Evolutionary conservation across 2,797 vertebrate genomes (phyloP), one percentile per base, ranked within the genome.

Genomic region (Leucoraja ocellata): DNA sequence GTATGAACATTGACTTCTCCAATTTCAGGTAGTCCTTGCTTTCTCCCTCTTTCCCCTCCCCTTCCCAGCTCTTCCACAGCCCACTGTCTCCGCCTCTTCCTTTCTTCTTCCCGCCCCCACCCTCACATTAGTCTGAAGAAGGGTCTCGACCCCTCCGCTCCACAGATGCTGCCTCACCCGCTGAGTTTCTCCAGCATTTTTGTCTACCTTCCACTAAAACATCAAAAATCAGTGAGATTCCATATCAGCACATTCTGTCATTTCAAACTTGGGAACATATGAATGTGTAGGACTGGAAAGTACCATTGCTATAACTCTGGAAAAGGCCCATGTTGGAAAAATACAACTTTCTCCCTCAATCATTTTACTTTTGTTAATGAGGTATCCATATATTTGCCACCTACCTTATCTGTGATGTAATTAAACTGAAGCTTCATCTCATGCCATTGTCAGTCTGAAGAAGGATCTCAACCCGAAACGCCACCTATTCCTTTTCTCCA

Each of bases 161-260:
- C 46, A 54, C 5, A 54, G 46, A 54, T 54, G 46, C 46, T 54
- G 46, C 46, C 46, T 54, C 46, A 54, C 46, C 46, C 4, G 3
- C 46, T 54, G 46, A 54, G 46, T 54, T 54, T 54, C 46, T 5
- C 46, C 46, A 54, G 46, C 46, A 54, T 54, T 54, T 54, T 54
- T 54, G 46, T 5, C 46, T 54, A 54, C 46, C 46, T 54, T 54
- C 46, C 5, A 84, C 23, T 14, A 61, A 84, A 84, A 58, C 54
- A 61, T 58, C 81, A 84, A n/a, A 84, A 84, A 84, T 84, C 81
- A 32, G 9, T 36, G 77, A 78, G n/a, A 78, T 78, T n/a, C 77
- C n/a, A 32, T 78, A 2, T 13, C n/a, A 61, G 81, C 54, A 28
- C 81, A 84, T 84, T 84, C 23, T 84, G 23, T 58, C 81, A 28